Base-by-base conservation (phyloP, 2,888 invertebrate species). In the Standfussiana lucernea region DNA sequence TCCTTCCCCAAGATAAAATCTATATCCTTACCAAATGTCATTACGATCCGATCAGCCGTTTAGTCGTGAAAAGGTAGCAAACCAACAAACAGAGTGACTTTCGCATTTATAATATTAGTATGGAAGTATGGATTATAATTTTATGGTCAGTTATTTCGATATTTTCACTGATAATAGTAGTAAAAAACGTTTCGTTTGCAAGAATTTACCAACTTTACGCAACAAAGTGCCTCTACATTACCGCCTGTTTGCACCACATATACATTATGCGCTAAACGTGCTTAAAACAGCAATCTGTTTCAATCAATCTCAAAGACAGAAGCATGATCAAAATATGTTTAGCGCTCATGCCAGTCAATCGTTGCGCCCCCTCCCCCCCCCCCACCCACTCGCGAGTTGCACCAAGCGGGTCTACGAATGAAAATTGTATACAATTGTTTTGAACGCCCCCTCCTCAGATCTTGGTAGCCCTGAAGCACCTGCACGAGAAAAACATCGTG, bases 401-500 rank as follows among this genome's bases (percentile, higher is more conserved):
- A 13, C 32, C 8, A 32, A 59, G 32, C 18, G 35, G 24, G 24
- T 6, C 11, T 37, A 35, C 21, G 1, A 59, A 61, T 35, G 32
- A 32, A 61, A 35, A 21, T 21, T 2, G 3, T 35, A 61, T 35
- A 35, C 21, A 62, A 24, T 24, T 1, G 6, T 24, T 24, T 1
- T 24, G 5, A 37, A 37, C 62, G 6, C 37, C 13, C 32, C 21
- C 21, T 67, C 92, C 95, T n/a, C 96, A 99, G 98, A 99, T 99
- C 93, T 97, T 99, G 86, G 98, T 99, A 81, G 99, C 99, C 1
- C 97, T 99, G 86, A 99, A 99, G 94, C 99, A 99, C 97, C 97
- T 99, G 68, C 99, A 99, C 96, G 99, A 99, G 92, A 99, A 99
- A 96, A 99, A 99, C 96, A 99, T 99, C 89, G 99, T 99, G 32